Evolutionary conservation across 2,797 vertebrate genomes (phyloP), one percentile per base, ranked within the genome.

Genomic region (Anguilla pacifica): DNA sequence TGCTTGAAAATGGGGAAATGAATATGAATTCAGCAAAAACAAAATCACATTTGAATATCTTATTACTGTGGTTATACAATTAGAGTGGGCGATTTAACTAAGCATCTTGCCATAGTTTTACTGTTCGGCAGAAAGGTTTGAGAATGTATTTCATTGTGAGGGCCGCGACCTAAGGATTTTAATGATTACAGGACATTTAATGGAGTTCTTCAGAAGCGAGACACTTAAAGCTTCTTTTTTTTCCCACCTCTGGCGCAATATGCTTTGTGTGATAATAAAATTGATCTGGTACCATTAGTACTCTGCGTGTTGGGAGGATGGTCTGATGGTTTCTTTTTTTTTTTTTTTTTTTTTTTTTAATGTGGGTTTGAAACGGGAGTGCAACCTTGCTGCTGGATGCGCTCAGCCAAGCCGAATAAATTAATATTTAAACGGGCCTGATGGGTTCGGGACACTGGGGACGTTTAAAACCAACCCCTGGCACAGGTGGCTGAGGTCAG

Each of bases 381-480:
- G 19, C 49, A 19, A 28, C 10, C n/a, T 70, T 3, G 57, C 31
- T 74, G 51, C 31, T n/a, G 51, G 49, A 11, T 31, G 25, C 61
- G 39, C 64, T 39, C 83, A 72, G 70, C 2, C 77, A 49, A 13
- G 31, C 28, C 43, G 82, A 72, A 84, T 59, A 28, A 49, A 57
- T 87, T 87, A 87, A 82, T 87, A 83, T 84, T 64, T 53, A 72
- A 84, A 84, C 82, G 51, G 28, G 0, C 28, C 59, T 31, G 79
- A 87, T 55, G 86, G 86, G 22, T 51, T 61, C 28, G 22, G 43
- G 77, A 67, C 61, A 83, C 59, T 39, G 55, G 79, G 77, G 43
- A 22, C 39, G 7, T 87, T 43, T 39, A 31, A 22, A 49, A 83
- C 25, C 17, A 79, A 82, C 53, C 77, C 35, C 39, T 81, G 43